These are phyloP conservation scores for Phrynosoma platyrhinos DNA, from an alignment of 2,113 vertebrate genomes.

Conservation along the genomic window DNA sequence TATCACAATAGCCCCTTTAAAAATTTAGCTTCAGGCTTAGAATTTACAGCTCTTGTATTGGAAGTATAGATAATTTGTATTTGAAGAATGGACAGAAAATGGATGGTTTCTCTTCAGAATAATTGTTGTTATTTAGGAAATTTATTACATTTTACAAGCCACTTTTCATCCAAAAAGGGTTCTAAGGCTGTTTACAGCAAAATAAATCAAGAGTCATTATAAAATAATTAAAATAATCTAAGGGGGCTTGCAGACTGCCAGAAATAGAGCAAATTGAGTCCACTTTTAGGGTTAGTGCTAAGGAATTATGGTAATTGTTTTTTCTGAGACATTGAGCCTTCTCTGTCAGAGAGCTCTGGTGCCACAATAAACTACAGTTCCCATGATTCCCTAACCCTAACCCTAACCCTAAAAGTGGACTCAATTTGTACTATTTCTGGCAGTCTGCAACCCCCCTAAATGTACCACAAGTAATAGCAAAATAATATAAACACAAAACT, in stretches of 20 bases:
- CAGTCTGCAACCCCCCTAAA: background rate
- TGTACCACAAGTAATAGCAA: background rate
- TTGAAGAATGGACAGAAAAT: background rate
- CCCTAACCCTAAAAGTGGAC: too few relatives aligned
- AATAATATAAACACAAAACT: background rate
- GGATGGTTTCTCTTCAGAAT: background rate
- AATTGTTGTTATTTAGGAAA: background rate
- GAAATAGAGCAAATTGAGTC: too few relatives aligned
- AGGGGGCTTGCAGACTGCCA: background rate
- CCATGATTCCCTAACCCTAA: too few relatives aligned
- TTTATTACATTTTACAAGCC: background rate
- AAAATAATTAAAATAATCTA: background rate
- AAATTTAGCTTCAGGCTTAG: slow-evolving; percentile 55
- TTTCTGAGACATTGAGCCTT: too few relatives aligned
- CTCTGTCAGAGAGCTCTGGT: too few relatives aligned
- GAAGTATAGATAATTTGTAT: background rate
- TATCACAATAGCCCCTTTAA: slow-evolving; percentile 35
- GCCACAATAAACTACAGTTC: too few relatives aligned
- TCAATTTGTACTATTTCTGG: too few relatives aligned
- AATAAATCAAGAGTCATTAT: background rate
- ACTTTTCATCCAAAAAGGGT: background rate
- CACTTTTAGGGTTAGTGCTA: too few relatives aligned
- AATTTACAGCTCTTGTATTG: slow-evolving; percentile 37
- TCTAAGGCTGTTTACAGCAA: background rate
- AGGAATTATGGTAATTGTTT: too few relatives aligned